phyloP scores from a whole-genome alignment of 2,888 invertebrate genomes.

The Frankliniella fusca region DNA sequence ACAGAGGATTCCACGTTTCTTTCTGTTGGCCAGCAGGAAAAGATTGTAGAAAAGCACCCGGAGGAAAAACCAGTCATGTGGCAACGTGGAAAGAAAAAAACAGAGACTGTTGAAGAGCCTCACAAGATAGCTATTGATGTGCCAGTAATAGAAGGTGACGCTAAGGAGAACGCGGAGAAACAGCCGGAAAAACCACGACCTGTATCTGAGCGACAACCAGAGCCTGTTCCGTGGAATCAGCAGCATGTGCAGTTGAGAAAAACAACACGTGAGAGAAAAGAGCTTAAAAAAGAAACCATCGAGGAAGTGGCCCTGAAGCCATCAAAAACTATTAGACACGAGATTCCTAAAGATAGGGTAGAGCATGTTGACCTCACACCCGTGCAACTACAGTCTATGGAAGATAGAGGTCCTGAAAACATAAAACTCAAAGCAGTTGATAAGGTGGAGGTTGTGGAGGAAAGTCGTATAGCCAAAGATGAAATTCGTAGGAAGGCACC shows the following conservation, averaged over 20 bases:
- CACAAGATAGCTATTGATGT: not conserved
- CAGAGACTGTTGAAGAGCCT: constrained; percentile 20
- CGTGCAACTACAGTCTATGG: constrained; percentile 25
- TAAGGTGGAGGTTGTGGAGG: constrained; percentile 27
- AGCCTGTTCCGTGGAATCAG: constrained; percentile 33
- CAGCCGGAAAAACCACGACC: constrained; percentile 29
- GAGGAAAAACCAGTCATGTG: constrained; percentile 34
- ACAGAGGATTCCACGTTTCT: constrained; percentile 32
- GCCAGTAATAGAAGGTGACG: not conserved
- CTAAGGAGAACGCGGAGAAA: constrained; percentile 9
- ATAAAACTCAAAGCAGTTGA: constrained; percentile 33
- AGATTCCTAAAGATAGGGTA: constrained; percentile 35
- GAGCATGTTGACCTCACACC: constrained; percentile 7
- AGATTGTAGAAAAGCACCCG: constrained; percentile 28
- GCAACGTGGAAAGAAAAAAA: constrained; percentile 29
- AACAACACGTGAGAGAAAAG: constrained; percentile 33
- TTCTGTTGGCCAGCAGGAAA: constrained; percentile 33
- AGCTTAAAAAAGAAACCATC: constrained; percentile 42
- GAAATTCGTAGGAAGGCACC: constrained; percentile 36
- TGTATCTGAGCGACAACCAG: constrained; percentile 4
- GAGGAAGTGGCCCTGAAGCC: constrained; percentile 43
- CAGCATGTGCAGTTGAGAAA: constrained; percentile 31
- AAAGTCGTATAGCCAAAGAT: constrained; percentile 47
- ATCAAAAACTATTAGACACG: constrained; percentile 30
- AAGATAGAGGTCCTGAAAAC: constrained; percentile 28